These are phyloP conservation scores for Centropristis striata DNA, from an alignment of 2,113 vertebrate genomes.

Conservation along the genomic window DNA sequence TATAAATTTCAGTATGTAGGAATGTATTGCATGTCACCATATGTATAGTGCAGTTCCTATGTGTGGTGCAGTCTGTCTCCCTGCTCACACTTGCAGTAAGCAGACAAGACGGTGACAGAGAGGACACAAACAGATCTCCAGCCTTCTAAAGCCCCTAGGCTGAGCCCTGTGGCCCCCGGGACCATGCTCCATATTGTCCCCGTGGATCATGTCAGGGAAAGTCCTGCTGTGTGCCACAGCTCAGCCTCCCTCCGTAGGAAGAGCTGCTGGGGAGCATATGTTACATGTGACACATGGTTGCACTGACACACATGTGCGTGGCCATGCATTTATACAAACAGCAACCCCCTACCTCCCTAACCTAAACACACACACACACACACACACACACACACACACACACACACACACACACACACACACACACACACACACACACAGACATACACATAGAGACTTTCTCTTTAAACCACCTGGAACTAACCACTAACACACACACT, in stretches of 20 bases:
- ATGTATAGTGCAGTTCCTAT: not conserved
- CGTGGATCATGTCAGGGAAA: slow-evolving; percentile 74
- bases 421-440: slow-evolving; percentile 8
- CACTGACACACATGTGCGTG: slow-evolving; percentile 46
- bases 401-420: not conserved
- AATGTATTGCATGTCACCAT: not conserved
- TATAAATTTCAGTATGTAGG: not conserved
- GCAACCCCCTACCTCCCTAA: slow-evolving; percentile 12
- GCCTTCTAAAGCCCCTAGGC: slow-evolving; percentile 40
- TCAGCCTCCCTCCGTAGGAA: slow-evolving; percentile 38
- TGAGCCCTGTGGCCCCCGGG: slow-evolving; percentile 36
- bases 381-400: slow-evolving; percentile 1
- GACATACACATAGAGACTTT: not conserved
- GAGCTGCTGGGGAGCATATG: slow-evolving; percentile 76
- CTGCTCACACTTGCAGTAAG: slow-evolving; percentile 12
- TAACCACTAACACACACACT: slow-evolving; percentile 6
- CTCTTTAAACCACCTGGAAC: slow-evolving; percentile 30
- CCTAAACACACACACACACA: slow-evolving; percentile 12
- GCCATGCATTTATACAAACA: slow-evolving; percentile 47
- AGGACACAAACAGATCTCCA: slow-evolving; percentile 47
- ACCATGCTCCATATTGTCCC: slow-evolving; percentile 64
- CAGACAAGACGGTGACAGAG: slow-evolving; percentile 25
- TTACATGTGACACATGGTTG: slow-evolving; percentile 73
- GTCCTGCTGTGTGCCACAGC: slow-evolving; percentile 46
- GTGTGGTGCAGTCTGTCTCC: not conserved